Percentiles rank a stretch among this genome's conserved stretches.
Evolutionary conservation across 2,888 invertebrate species (phyloP).

Genomic region (Penaeus monodon): DNA sequence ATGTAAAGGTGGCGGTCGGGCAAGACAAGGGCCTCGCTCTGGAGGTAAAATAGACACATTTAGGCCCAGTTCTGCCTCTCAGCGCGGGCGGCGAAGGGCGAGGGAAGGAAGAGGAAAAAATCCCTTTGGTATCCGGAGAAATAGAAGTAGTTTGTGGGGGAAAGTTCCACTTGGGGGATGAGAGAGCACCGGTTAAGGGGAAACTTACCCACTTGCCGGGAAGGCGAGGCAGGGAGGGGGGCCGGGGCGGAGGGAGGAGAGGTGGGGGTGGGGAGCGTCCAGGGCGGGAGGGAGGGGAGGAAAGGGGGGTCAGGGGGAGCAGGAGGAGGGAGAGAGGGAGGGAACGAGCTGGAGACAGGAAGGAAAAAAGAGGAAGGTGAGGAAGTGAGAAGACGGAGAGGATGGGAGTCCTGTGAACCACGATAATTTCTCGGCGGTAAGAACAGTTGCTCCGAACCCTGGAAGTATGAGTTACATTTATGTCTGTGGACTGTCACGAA

Average conservation of each 20-base stretch:
- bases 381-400: background rate
- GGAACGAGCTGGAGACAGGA: no score
- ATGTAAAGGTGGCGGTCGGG: no score
- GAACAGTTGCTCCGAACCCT: no score
- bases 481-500: no score
- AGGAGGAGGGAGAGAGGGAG: no score
- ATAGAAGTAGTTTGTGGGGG: conserved; percentile 16
- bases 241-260: background rate
- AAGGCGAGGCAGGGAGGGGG: background rate
- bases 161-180: background rate
- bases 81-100: background rate
- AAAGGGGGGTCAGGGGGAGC: no score
- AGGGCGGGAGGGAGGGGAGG: background rate
- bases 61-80: background rate
- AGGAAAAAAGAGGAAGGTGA: background rate
- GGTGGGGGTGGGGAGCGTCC: background rate
- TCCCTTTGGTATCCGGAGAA: background rate
- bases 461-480: no score
- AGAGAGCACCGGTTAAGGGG: background rate
- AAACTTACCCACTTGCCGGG: conserved; percentile 22
- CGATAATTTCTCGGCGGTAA: no score
- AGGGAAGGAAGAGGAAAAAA: background rate
- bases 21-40: background rate
- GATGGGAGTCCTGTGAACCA: background rate
- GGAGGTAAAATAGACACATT: background rate